These are phyloP conservation scores for Catocala fraxini DNA, from an alignment of 2,888 invertebrate species.

Conservation along the genomic window DNA sequence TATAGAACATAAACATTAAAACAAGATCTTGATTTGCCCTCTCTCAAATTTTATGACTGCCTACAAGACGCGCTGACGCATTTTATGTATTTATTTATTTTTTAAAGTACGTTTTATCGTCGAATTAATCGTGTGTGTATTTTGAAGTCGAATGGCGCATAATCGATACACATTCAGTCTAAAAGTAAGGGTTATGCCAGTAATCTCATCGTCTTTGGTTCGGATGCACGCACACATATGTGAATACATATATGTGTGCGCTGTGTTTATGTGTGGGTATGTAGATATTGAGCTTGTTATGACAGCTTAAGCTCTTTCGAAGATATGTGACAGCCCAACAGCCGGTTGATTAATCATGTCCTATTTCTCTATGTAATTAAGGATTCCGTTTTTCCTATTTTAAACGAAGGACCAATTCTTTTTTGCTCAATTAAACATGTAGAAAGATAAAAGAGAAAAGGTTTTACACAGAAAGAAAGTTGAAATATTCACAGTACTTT, in stretches of 20 bases:
- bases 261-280: too few relatives aligned
- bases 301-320: slow-evolving; percentile 44
- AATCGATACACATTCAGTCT: too few relatives aligned
- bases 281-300: slow-evolving; percentile 22
- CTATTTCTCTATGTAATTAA: slow-evolving; percentile 12
- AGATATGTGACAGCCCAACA: slow-evolving; percentile 32
- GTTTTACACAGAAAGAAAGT: slow-evolving; percentile 19
- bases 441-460: slow-evolving; percentile 20
- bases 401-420: slow-evolving; percentile 7
- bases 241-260: too few relatives aligned
- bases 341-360: slow-evolving; percentile 7
- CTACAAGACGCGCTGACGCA: slow-evolving; percentile 9
- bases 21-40: slow-evolving; percentile 13
- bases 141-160: slow-evolving; percentile 1
- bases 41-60: slow-evolving; percentile 15
- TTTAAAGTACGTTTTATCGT: slow-evolving; percentile 10
- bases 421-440: slow-evolving; percentile 16
- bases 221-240: too few relatives aligned
- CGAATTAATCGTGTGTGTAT: slow-evolving; percentile 13
- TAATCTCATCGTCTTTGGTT: too few relatives aligned
- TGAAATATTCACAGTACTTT: slow-evolving; percentile 27
- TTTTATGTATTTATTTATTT: slow-evolving; percentile 11
- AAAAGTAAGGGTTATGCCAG: slow-evolving; percentile 9
- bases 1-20: slow-evolving; percentile 10
- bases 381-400: slow-evolving; percentile 7